Percentiles rank a stretch among this genome's conserved stretches.
phyloP scores from a whole-genome alignment of 2,113 vertebrate genomes.

The western clawed frog (Xenopus tropicalis) region DNA sequence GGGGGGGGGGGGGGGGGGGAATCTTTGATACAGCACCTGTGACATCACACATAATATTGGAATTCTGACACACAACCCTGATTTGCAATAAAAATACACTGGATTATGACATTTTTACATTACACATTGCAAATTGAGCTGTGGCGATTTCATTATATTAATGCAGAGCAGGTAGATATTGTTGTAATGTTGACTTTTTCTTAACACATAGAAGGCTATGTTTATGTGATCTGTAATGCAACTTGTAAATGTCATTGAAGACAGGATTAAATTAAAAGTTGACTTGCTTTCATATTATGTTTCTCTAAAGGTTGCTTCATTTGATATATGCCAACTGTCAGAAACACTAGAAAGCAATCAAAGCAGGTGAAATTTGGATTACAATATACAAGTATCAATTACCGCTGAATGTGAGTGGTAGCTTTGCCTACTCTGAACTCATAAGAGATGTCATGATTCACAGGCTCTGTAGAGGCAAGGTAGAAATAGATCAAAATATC shows the following conservation, averaged over 20 bases:
- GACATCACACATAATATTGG: too few relatives aligned
- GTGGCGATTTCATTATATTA: too few relatives aligned
- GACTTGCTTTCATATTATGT: constrained; percentile 1
- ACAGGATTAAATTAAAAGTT: constrained; percentile 8
- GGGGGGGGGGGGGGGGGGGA: too few relatives aligned
- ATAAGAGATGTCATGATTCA: neutral
- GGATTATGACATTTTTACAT: too few relatives aligned
- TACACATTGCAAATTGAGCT: too few relatives aligned
- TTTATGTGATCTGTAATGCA: neutral
- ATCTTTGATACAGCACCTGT: too few relatives aligned
- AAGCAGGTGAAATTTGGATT: neutral
- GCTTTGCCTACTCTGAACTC: neutral
- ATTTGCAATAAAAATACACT: too few relatives aligned
- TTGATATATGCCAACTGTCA: constrained; percentile 11
- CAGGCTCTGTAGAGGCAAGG: neutral
- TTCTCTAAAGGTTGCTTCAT: constrained; percentile 15
- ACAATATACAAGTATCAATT: constrained; percentile 1
- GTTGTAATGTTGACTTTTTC: neutral
- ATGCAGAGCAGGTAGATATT: too few relatives aligned
- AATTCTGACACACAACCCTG: too few relatives aligned
- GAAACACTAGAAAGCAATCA: neutral
- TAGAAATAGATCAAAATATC: too few relatives aligned
- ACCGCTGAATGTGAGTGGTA: neutral
- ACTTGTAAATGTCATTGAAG: constrained; percentile 4
- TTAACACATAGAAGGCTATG: neutral